Base-by-base conservation (phyloP, 2,113 vertebrate species). In the Lucifuga dentata region DNA sequence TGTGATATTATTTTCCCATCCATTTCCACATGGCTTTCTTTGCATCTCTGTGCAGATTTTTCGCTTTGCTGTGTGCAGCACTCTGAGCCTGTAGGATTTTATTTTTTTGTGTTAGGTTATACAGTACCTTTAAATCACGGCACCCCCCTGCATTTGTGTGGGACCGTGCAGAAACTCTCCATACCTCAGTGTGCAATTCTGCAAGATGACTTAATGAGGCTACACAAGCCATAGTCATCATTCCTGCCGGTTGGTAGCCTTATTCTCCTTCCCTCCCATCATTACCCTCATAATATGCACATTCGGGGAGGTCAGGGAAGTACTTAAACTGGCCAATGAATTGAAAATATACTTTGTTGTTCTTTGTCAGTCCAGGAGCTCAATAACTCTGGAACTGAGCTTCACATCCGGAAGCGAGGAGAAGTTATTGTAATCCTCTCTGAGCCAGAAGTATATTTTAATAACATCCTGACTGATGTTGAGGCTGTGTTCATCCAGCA, bases 131-230 rank as follows among this genome's bases (percentile, higher is more conserved):
- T 52, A 83, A 81, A 83, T 79, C 67, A 53, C 68, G 24, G 21
- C 62, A 45, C 66, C 67, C 61, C 48, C 53, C 62, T 15, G 44
- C 20, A 35, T 75, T 74, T n/a, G 53, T 76, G 63, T 73, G 59
- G 40, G 45, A 26, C 33, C 7, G 13, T 76, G 62, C 66, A 48
- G 71, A 49, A 45, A 3, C 75, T 51, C 50, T 43, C 33, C 55
- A 46, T 56, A 21, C 41, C 51, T 62, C 67, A 63, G 57, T 45
- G 13, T 72, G 71, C 20, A 3, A 48, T 56, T 41, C 65, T 20
- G 53, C 58, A 60, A 60, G 65, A 46, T 85, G 74, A 89, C 81
- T 85, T 87, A 90, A 90, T 88, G 83, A 73, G 75, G 88, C 69
- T 89, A 73, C 70, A 49, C 77, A 63, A 78, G 77, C 50, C 65